phyloP scores from a whole-genome alignment of 2,888 invertebrate genomes.

The Heteromyza rotundicornis region DNA sequence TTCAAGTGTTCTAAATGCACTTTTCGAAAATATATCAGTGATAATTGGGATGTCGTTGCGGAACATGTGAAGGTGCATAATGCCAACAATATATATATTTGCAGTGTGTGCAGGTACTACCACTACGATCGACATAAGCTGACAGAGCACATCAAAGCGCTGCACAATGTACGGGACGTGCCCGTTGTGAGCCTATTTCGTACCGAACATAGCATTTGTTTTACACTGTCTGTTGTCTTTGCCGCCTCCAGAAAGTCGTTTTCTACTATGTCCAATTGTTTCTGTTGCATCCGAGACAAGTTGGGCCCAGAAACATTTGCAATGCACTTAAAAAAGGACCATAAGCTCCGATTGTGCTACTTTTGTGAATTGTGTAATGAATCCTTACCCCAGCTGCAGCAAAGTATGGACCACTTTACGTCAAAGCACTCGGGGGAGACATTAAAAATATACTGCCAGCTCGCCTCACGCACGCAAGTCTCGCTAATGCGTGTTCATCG shows the following conservation, averaged over 20 bases:
- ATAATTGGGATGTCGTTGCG: conserved; percentile 26
- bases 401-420: conserved; percentile 23
- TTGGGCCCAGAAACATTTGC: conserved; percentile 22
- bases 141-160: conserved; percentile 19
- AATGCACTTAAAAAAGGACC: conserved; percentile 32
- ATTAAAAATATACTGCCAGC: conserved; percentile 30
- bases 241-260: conserved; percentile 28
- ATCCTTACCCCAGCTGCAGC: conserved; percentile 14
- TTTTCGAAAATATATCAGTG: conserved; percentile 12
- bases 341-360: conserved; percentile 30
- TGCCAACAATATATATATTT: conserved; percentile 26
- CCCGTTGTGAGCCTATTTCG: conserved; percentile 27
- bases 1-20: conserved; percentile 32
- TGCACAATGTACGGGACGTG: conserved; percentile 34
- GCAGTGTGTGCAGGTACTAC: background rate
- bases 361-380: conserved; percentile 32
- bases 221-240: conserved; percentile 25
- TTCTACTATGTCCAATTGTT: conserved; percentile 30
- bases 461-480: conserved; percentile 24
- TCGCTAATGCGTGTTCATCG: too few relatives aligned
- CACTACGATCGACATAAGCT: background rate
- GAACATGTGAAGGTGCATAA: conserved; percentile 32
- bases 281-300: conserved; percentile 26
- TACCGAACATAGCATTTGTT: background rate
- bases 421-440: conserved; percentile 12